phyloP scores from a whole-genome alignment of 37 sponge, comb jelly and placozoan genomes.

The Chondrilla cf. caribensis region DNA sequence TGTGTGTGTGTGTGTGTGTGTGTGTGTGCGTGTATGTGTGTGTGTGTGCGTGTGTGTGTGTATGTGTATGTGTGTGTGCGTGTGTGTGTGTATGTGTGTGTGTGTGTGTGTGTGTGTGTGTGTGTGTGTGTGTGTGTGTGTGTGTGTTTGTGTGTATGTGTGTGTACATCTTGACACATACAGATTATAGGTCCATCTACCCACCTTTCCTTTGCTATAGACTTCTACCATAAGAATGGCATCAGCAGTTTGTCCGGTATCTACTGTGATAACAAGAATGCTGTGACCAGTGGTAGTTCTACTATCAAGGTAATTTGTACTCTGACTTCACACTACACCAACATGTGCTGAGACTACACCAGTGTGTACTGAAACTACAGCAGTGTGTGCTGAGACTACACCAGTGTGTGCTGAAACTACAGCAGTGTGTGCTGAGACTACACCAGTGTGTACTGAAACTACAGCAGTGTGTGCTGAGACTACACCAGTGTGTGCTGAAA shows the following conservation, averaged over 20 bases:
- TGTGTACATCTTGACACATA: neutral
- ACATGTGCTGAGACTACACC: no score
- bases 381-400: no score
- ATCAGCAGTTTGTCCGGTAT: neutral
- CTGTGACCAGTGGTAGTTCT: neutral
- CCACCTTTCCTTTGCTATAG: neutral
- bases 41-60: slow-evolving; percentile 1
- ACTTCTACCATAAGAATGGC: neutral
- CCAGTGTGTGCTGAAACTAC: neutral
- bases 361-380: no score
- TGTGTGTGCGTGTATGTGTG: no score
- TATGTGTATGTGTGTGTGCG: no score
- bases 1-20: no score
- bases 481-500: neutral
- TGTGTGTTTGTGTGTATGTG: no score
- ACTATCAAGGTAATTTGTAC: neutral
- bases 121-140: no score
- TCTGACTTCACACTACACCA: neutral
- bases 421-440: neutral
- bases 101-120: neutral
- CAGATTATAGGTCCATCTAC: no score
- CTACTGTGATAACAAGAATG: slow-evolving; percentile 4
- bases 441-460: neutral
- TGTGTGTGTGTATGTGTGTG: neutral
- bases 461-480: neutral